phyloP scores from a whole-genome alignment of 2,113 vertebrate genomes.

The Microcebus murinus region DNA sequence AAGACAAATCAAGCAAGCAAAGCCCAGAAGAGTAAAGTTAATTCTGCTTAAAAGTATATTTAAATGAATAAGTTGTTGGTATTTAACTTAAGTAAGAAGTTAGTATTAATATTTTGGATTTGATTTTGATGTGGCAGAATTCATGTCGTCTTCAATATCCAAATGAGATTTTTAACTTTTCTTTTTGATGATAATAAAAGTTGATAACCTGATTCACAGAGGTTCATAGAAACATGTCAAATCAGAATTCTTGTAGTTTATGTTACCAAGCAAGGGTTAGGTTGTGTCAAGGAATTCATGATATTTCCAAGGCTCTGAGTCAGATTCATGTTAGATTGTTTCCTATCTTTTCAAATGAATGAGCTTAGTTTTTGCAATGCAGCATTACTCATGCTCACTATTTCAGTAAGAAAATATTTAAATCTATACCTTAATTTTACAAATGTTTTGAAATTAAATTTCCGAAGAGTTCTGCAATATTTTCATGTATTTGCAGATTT shows the following conservation, averaged over 20 bases:
- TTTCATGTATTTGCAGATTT: neutral
- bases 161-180: neutral
- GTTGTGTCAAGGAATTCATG: neutral
- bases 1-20: neutral
- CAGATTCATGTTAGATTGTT: slow-evolving; percentile 21
- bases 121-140: neutral
- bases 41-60: neutral
- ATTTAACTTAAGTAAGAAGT: neutral
- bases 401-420: neutral
- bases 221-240: neutral
- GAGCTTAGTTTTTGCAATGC: neutral
- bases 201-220: neutral
- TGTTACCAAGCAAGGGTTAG: neutral
- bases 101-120: neutral
- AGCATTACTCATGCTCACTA: neutral
- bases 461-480: neutral
- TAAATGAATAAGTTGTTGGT: neutral
- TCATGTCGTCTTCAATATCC: neutral
- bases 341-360: neutral
- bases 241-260: neutral
- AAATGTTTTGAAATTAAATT: neutral
- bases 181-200: neutral
- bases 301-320: neutral
- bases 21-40: neutral
- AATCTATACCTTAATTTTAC: neutral